A percentile compares a stretch with the other conserved stretches of the same genome.
Conservation (phyloP, 92 coral and sea anemone genomes). For the Epizoanthus fatuus region DNA sequence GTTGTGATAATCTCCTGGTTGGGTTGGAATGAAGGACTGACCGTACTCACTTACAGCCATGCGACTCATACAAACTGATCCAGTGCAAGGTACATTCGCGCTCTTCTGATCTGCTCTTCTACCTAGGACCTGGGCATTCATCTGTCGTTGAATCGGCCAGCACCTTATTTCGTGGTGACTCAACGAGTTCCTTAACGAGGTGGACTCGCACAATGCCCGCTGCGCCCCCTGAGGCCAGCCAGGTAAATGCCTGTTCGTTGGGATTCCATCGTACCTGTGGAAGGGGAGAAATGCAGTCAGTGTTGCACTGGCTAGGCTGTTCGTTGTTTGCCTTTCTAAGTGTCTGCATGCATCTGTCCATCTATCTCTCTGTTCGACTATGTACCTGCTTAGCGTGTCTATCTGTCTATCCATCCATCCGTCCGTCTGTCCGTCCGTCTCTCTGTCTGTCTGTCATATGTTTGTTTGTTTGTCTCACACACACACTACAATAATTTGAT, state of each 20-base stretch:
- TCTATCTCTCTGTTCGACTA: too few relatives aligned
- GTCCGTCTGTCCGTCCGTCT: too few relatives aligned
- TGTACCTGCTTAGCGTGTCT: too few relatives aligned
- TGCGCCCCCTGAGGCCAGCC: conserved; percentile 95
- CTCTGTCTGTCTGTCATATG: too few relatives aligned
- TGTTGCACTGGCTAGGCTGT: neutral
- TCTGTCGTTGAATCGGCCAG: conserved; percentile 2
- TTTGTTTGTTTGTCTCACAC: too few relatives aligned
- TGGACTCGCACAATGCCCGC: conserved; percentile 92
- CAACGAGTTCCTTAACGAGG: conserved; percentile 47
- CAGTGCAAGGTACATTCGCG: too few relatives aligned
- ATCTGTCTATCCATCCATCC: too few relatives aligned
- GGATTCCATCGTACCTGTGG: conserved; percentile 96
- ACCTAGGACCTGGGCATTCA: conserved; percentile 8
- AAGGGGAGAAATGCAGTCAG: neutral
- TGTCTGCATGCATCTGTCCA: neutral
- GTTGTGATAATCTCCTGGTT: too few relatives aligned
- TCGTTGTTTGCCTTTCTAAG: neutral
- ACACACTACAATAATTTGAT: too few relatives aligned
- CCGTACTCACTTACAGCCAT: neutral
- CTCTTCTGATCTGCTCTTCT: neutral
- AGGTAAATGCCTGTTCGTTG: conserved; percentile 78
- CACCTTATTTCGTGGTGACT: neutral
- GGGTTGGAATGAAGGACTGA: too few relatives aligned
- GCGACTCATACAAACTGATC: neutral